Conservation (phyloP, 2,888 invertebrate species). For the Nemoura dubitans region DNA sequence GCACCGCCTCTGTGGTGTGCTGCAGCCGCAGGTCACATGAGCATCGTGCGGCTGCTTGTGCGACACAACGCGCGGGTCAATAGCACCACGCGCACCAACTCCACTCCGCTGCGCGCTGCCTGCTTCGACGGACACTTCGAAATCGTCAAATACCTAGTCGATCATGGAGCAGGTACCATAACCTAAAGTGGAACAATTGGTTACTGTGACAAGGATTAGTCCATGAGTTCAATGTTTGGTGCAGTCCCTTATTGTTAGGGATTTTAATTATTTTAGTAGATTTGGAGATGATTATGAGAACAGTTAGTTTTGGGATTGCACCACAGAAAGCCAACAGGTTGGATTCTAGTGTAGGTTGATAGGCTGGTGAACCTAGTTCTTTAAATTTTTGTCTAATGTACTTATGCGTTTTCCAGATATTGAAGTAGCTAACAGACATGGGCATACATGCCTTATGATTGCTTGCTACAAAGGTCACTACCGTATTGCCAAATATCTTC, state of each 20-base stretch:
- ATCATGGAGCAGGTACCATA: conserved; percentile 80
- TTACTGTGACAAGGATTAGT: background rate
- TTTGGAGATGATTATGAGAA: no score
- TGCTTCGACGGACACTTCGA: conserved; percentile 97
- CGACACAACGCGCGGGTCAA: conserved; percentile 90
- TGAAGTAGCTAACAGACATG: conserved; percentile 94
- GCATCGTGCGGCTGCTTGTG: conserved; percentile 85
- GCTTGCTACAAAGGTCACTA: conserved; percentile 96
- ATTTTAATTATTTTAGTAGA: background rate
- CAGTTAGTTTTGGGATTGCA: no score
- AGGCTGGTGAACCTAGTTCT: no score
- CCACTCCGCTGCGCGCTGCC: conserved; percentile 93
- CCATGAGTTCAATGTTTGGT: no score
- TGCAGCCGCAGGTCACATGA: conserved; percentile 92
- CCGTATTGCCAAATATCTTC: conserved; percentile 87
- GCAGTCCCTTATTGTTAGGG: background rate
- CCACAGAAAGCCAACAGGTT: no score
- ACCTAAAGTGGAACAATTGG: conserved; percentile 28
- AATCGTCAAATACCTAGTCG: conserved; percentile 92
- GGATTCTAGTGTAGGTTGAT: no score
- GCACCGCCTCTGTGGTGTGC: conserved; percentile 98
- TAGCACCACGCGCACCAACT: conserved; percentile 92
- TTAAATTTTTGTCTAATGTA: no score
- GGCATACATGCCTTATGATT: conserved; percentile 98
- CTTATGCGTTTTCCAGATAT: conserved; percentile 77